Evolutionary conservation across 1,140 invertebrate species (phyloP).

Genomic region (Habropoda laboriosa): DNA sequence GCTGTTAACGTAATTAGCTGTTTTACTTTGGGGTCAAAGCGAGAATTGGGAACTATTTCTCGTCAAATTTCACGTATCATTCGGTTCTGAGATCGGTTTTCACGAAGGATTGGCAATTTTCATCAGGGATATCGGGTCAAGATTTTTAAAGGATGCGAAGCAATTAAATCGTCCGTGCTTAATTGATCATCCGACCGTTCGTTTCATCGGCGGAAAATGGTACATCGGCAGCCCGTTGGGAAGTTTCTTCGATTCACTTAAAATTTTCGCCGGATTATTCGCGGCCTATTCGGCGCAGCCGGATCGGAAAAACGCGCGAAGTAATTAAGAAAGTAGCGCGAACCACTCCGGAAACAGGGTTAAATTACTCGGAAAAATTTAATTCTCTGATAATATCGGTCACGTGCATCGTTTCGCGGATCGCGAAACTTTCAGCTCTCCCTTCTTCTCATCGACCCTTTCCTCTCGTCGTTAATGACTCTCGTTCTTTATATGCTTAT

Average conservation of each 20-base stretch:
- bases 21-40: too few species aligned
- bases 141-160: conserved; percentile 15
- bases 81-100: not conserved
- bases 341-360: conserved; percentile 37
- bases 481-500: not conserved
- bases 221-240: not conserved
- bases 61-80: not conserved
- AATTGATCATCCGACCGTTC: conserved; percentile 36
- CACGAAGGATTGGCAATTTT: not conserved
- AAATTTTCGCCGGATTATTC: conserved; percentile 27
- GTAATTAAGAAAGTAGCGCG: conserved; percentile 52
- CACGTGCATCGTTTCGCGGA: conserved; percentile 36
- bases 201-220: conserved; percentile 12
- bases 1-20: too few species aligned
- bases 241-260: conserved; percentile 43
- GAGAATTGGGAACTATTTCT: not conserved
- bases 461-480: not conserved
- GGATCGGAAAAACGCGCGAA: conserved; percentile 33
- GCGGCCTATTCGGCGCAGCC: conserved; percentile 15
- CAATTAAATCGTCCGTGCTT: conserved; percentile 47
- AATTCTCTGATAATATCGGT: conserved; percentile 50
- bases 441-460: not conserved
- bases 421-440: conserved; percentile 22
- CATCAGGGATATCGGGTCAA: not conserved
- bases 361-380: conserved; percentile 55